phyloP scores from a whole-genome alignment of 2,113 vertebrate genomes.

The Austrofundulus limnaeus region DNA sequence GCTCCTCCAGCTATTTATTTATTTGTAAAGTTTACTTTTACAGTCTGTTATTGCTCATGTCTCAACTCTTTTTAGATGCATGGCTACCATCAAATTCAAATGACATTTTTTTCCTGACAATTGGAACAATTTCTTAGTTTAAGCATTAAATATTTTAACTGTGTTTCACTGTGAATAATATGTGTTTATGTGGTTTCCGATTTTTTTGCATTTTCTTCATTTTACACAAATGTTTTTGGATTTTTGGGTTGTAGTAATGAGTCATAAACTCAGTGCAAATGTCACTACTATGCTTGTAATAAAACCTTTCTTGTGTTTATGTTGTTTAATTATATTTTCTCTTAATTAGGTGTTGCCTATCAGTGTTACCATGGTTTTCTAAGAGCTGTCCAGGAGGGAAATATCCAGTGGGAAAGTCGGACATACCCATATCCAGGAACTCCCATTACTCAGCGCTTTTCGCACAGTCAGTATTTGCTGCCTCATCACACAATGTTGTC shows the following conservation, averaged over 20 bases:
- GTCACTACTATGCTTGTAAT: background rate
- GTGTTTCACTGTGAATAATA: background rate
- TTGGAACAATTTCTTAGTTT: too few relatives aligned
- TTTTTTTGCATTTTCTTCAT: too few relatives aligned
- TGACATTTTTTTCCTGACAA: too few relatives aligned
- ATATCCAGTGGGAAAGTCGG: constrained; percentile 98
- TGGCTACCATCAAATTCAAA: too few relatives aligned
- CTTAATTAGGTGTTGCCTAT: constrained; percentile 88
- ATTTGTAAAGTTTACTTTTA: too few relatives aligned
- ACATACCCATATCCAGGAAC: constrained; percentile 98
- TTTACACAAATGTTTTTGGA: too few relatives aligned
- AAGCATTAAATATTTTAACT: too few relatives aligned
- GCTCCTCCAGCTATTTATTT: too few relatives aligned
- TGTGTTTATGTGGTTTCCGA: too few relatives aligned
- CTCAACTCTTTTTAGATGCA: too few relatives aligned
- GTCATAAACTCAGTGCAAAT: background rate
- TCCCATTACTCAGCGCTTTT: constrained; percentile 97
- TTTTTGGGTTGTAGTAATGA: background rate
- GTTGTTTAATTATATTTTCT: constrained; percentile 2
- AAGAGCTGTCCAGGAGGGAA: constrained; percentile 94
- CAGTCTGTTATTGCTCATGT: too few relatives aligned
- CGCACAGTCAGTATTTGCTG: constrained; percentile 88
- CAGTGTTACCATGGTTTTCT: constrained; percentile 98
- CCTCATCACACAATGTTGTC: background rate
- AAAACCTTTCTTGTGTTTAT: background rate